Evolutionary conservation across 1,140 invertebrate genomes (phyloP).

Genomic region (Mizuhopecten yessoensis): DNA sequence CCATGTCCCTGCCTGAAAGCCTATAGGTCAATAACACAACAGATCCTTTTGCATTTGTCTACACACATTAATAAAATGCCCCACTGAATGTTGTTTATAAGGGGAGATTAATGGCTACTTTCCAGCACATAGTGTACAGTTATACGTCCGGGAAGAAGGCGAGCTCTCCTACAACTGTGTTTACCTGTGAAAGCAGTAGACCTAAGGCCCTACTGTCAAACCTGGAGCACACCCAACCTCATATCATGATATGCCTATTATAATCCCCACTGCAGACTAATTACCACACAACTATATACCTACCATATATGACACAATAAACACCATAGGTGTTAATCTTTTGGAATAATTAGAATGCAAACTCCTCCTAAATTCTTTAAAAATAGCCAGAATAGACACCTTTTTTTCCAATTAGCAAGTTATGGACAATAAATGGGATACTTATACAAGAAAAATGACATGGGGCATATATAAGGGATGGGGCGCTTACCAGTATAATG

Average conservation of each 20-base stretch:
- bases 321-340: too few relatives aligned
- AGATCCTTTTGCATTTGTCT: too few relatives aligned
- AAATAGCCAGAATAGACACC: neutral
- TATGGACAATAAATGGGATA: neutral
- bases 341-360: neutral
- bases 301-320: too few relatives aligned
- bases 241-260: neutral
- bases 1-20: too few relatives aligned
- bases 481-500: neutral
- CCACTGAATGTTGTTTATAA: neutral
- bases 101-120: neutral
- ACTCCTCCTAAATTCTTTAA: too few relatives aligned
- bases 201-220: neutral
- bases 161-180: neutral
- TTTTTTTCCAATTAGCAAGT: neutral
- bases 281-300: too few relatives aligned
- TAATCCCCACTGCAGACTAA: slow-evolving; percentile 24
- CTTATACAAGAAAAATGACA: neutral
- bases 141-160: neutral
- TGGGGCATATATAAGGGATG: neutral
- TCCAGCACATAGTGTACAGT: neutral
- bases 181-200: neutral
- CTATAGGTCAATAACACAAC: too few relatives aligned
- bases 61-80: too few relatives aligned
- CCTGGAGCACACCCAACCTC: neutral